A percentile compares a stretch with the other conserved stretches of the same genome.
Conservation (phyloP, 2,797 vertebrate species). For the Oceanodroma leucorhoa region DNA sequence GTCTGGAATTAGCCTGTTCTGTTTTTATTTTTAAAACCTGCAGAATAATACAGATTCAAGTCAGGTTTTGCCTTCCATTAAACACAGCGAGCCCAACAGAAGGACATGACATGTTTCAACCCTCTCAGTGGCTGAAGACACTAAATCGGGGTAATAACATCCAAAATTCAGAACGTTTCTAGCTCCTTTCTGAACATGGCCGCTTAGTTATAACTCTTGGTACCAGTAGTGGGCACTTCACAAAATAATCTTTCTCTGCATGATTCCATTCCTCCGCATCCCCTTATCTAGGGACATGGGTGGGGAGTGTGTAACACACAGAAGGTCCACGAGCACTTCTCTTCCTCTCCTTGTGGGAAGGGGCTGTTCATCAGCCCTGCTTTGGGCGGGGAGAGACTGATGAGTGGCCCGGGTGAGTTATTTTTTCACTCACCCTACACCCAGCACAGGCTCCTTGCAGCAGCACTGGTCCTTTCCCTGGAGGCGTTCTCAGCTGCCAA, state of each 20-base stretch:
- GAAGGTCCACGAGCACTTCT: not conserved
- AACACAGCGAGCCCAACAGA: not conserved
- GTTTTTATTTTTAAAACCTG: not conserved
- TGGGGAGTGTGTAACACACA: rapidly evolving
- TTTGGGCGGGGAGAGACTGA: too few species aligned
- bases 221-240: not conserved
- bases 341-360: not conserved
- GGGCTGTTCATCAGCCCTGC: not conserved
- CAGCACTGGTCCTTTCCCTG: not conserved
- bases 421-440: not conserved
- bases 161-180: not conserved
- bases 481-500: not conserved
- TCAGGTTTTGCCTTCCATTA: not conserved
- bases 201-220: not conserved
- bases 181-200: not conserved
- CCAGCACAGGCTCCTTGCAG: not conserved
- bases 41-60: not conserved
- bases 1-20: not conserved
- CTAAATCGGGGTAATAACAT: not conserved
- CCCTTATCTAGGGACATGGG: rapidly evolving
- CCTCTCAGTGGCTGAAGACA: not conserved
- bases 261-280: not conserved
- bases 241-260: not conserved
- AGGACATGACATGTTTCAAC: not conserved
- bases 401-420: not conserved